Base-by-base conservation (phyloP, 2,797 vertebrate species). In the Epinephelus coioides region DNA sequence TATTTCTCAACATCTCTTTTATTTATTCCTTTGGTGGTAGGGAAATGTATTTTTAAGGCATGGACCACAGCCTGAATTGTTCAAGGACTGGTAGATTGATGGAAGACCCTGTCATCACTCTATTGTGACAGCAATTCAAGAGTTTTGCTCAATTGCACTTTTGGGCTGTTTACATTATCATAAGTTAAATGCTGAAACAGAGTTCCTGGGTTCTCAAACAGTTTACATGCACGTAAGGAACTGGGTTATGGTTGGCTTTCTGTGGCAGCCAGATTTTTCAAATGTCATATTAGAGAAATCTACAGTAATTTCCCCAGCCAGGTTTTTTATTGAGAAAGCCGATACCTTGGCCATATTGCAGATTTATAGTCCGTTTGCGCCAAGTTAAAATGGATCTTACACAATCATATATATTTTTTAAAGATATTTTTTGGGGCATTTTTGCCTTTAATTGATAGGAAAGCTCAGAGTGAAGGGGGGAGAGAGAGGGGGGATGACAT, bases 1-100 rank as follows among this genome's bases (percentile, higher is more conserved):
- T 49, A 21, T 79, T 89, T 82, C 76, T 69, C 66, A 81, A 68
- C 73, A 60, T 73, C 67, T 73, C 67, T 54, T 75, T 82, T 7
- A 60, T 83, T 71, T 73, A n/a, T 57, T 54, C 65, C 19, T 82
- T 59, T 69, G 43, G 63, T 83, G 34, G 6, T 17, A 50, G 54
- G 27, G 43, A 46, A 74, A 72, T 68, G 38, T 57, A 55, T 15
- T 78, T 72, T 73, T 61, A 19, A 70, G 27, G 47, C 57, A 43
- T 12, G 64, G 59, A 59, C 56, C 44, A 50, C 43, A 76, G 46
- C 2, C 30, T 65, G 61, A 76, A 53, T 69, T 82, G 57, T 53
- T 80, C 1, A 30, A 12, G 15, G 43, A 25, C 71, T 49, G 60
- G n/a, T 68, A 43, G 73, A 80, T 78, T 57, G 21, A 27, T 50